These are phyloP conservation scores for Trissolcus basalis DNA, from an alignment of 1,140 invertebrate species.

Conservation along the genomic window DNA sequence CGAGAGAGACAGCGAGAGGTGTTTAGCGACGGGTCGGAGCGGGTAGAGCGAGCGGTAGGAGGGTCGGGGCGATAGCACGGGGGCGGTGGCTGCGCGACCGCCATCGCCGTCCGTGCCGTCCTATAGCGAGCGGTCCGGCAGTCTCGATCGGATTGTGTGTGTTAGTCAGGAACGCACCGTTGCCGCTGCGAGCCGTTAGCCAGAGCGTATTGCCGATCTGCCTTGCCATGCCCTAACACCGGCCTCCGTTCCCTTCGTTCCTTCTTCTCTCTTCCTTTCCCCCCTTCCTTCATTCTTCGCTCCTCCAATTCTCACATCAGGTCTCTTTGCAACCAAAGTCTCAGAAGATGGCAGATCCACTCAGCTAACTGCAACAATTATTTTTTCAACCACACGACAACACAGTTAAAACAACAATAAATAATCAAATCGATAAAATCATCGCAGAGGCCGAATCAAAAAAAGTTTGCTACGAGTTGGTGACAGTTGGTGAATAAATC, in stretches of 20 bases:
- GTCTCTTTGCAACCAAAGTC: slow-evolving; percentile 14
- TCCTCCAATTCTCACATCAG: slow-evolving; percentile 37
- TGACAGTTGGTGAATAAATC: no score
- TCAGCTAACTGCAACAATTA: background rate
- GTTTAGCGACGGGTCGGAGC: background rate
- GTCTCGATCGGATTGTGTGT: slow-evolving; percentile 65
- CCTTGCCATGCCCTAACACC: slow-evolving; percentile 74
- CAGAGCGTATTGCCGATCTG: slow-evolving; percentile 67
- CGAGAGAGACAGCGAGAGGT: slow-evolving; percentile 29
- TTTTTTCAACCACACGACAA: background rate
- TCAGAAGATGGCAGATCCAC: slow-evolving; percentile 2
- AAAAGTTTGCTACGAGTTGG: slow-evolving; percentile 9
- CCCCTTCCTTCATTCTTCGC: slow-evolving; percentile 43
- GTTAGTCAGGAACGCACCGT: slow-evolving; percentile 72
- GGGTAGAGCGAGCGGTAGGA: slow-evolving; percentile 13
- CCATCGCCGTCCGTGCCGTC: slow-evolving; percentile 71
- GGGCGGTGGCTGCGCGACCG: slow-evolving; percentile 74
- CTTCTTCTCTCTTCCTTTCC: slow-evolving; percentile 64
- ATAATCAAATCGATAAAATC: background rate
- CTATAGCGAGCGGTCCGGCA: slow-evolving; percentile 68
- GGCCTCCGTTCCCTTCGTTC: slow-evolving; percentile 62
- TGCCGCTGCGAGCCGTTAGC: slow-evolving; percentile 67
- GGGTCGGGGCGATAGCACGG: slow-evolving; percentile 50
- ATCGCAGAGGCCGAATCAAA: background rate
- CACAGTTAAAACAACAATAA: slow-evolving; percentile 1